These are phyloP conservation scores for Siniperca knerii DNA, from an alignment of 2,113 vertebrate genomes.

Conservation along the genomic window DNA sequence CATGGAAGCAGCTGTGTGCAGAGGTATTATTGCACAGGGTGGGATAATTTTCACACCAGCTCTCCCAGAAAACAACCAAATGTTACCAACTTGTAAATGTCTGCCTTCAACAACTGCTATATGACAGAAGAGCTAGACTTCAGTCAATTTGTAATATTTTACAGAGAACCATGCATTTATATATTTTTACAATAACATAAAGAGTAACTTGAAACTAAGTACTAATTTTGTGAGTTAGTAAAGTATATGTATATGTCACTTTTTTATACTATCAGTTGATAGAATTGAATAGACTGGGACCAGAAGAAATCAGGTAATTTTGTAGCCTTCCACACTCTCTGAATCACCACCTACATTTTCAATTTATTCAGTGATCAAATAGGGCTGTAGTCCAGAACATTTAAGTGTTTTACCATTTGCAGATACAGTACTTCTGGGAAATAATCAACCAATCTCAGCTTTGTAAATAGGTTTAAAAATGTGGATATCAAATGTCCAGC, in stretches of 20 bases:
- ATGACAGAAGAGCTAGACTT: background rate
- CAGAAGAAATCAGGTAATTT: background rate
- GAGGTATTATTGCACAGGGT: background rate
- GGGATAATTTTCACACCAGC: background rate
- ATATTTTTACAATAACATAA: background rate
- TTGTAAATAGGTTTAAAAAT: background rate
- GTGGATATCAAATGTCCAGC: background rate
- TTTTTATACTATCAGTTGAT: no score
- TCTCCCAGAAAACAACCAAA: background rate
- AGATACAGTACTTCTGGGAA: background rate
- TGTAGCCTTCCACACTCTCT: background rate
- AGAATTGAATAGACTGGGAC: no score
- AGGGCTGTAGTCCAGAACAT: background rate
- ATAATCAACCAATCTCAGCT: background rate
- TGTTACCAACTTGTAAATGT: background rate
- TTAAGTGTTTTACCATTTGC: background rate
- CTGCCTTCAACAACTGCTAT: background rate
- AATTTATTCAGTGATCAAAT: background rate
- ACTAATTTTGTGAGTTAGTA: background rate
- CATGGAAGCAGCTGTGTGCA: background rate
- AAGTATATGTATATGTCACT: background rate
- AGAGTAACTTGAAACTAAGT: background rate
- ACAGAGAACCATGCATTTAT: background rate
- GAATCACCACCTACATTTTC: background rate
- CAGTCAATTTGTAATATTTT: background rate